These are phyloP conservation scores for Drosophila borborema DNA, from an alignment of 2,888 invertebrate genomes.

Conservation along the genomic window DNA sequence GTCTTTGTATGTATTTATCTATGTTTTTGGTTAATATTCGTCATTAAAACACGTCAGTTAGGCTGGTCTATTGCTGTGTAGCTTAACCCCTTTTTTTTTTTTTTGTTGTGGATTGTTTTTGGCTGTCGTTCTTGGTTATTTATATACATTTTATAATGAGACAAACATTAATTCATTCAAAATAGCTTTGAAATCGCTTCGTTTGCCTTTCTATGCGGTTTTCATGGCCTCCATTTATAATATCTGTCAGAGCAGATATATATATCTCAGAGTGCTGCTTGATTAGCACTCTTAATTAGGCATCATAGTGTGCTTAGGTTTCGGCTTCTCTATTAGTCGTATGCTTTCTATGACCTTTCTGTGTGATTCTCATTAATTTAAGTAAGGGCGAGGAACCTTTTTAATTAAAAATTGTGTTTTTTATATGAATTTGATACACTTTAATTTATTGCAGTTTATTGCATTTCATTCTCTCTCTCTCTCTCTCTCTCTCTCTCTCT, in stretches of 20 bases:
- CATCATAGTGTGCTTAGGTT: not conserved
- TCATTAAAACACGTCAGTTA: constrained; percentile 12
- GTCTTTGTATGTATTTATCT: not conserved
- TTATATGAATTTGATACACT: not conserved
- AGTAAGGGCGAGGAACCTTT: not conserved
- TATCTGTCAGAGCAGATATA: not conserved
- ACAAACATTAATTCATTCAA: constrained; percentile 4
- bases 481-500: not conserved
- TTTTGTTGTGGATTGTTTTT: not conserved
- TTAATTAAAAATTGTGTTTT: not conserved
- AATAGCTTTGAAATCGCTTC: not conserved
- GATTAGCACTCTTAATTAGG: not conserved
- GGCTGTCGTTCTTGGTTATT: constrained; percentile 6
- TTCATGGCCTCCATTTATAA: constrained; percentile 1
- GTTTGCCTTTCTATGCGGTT: not conserved
- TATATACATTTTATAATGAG: constrained; percentile 7
- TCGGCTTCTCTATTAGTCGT: not conserved
- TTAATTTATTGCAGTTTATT: no score
- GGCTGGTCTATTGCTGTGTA: not conserved
- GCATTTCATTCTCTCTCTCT: not conserved
- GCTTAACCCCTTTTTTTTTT: not conserved
- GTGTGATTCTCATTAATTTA: not conserved
- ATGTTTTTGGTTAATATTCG: constrained; percentile 2
- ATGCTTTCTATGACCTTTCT: not conserved
- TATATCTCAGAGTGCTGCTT: not conserved